Base-by-base conservation (phyloP, 2,113 vertebrate genomes). In the Rhabdornis inornatus region DNA sequence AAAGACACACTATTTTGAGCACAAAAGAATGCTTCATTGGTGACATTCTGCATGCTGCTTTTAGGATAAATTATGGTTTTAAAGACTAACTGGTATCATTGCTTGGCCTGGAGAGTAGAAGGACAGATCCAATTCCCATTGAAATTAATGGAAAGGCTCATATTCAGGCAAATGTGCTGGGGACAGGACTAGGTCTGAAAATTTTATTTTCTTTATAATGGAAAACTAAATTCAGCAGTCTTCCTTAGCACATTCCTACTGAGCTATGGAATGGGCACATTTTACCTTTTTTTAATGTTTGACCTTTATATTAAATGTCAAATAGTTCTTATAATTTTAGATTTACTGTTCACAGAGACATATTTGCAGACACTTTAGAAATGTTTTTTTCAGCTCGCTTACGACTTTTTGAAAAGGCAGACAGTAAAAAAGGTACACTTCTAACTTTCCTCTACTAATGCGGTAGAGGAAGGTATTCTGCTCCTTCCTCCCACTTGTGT, bases 241-340 rank as follows among this genome's bases (percentile, higher is more conserved):
- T 76, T 76, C 59, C 71, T 72, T 65, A 53, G 24, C 22, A 61
- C 22, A 23, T 37, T 86, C 21, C 13, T 17, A 40, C 16, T 16
- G 52, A 95, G 28, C 5, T 23, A 56, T 33, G 30, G 47, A 22
- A 66, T 30, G 21, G 27, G 13, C 0, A 1, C 7, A 22, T 84
- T 88, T 80, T 59, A 66, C 19, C 39, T 31, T 77, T 87, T 84
- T 88, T 22, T 66, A 81, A 37, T 44, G 23, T 24, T 87, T 95
- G 52, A 83, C 71, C 69, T 94, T 92, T 89, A 37, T 83, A 76
- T 53, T 72, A 77, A 80, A 87, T 71, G n/a, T 86, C 92, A 86
- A 90, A 83, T 42, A 90, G 25, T 65, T 78, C 55, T 63, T 87
- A 68, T 3, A 33, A 44, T 87, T 90, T 86, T 80, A n/a, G 10